These are phyloP conservation scores for Acanthis flammea DNA, from an alignment of 2,797 vertebrate genomes.

Conservation along the genomic window DNA sequence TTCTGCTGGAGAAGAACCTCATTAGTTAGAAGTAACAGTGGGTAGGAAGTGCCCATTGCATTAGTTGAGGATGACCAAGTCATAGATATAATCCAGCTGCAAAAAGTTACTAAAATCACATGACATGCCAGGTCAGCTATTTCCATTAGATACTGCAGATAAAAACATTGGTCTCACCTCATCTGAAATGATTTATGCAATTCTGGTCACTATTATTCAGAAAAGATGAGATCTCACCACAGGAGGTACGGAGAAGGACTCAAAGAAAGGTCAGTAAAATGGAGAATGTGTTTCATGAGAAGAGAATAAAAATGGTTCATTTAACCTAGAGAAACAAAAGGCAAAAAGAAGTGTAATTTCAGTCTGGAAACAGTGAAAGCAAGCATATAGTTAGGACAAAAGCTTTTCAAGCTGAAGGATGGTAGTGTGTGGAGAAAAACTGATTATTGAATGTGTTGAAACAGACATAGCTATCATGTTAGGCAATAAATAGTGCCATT, in stretches of 20 bases:
- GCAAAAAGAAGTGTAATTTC: not conserved
- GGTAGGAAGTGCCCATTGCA: not conserved
- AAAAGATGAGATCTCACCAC: not conserved
- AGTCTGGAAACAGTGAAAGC: not conserved
- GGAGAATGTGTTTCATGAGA: not conserved
- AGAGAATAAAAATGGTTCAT: not conserved
- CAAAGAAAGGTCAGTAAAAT: not conserved
- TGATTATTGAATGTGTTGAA: not conserved
- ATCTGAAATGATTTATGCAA: not conserved
- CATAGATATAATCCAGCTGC: not conserved
- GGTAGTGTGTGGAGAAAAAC: not conserved
- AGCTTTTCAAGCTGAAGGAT: not conserved
- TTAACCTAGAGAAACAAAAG: not conserved
- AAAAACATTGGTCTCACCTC: not conserved
- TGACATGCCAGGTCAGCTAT: not conserved
- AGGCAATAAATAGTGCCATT: not conserved
- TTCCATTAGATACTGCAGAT: not conserved
- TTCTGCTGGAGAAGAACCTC: not conserved
- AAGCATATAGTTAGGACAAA: not conserved
- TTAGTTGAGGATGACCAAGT: not conserved
- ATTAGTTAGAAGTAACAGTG: not conserved
- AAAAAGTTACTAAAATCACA: not conserved
- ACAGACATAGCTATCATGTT: not conserved
- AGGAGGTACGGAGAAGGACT: not conserved
- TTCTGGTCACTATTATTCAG: not conserved